Percentiles rank a stretch among this genome's conserved stretches.
phyloP scores from a whole-genome alignment of 2,888 invertebrate genomes.

The Drosophila monieri region DNA sequence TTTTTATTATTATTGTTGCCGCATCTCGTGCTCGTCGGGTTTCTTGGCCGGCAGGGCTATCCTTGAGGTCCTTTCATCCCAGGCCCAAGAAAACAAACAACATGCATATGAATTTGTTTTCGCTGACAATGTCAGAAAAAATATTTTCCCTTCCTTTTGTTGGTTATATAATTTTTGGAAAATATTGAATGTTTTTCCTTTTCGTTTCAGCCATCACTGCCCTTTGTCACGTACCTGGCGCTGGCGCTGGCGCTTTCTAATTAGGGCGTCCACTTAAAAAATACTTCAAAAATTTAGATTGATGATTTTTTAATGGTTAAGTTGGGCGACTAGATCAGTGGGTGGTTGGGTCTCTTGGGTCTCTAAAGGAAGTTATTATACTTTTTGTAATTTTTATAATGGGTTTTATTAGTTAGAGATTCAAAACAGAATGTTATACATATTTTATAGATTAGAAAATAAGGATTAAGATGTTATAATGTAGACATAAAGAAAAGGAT shows the following conservation, averaged over 20 bases:
- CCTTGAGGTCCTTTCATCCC: constrained; percentile 24
- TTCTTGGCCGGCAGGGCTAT: constrained; percentile 12
- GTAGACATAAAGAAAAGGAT: too few relatives aligned
- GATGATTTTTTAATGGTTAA: constrained; percentile 38
- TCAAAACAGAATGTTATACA: too few relatives aligned
- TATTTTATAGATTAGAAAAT: too few relatives aligned
- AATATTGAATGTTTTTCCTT: constrained; percentile 35
- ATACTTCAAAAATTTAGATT: constrained; percentile 15
- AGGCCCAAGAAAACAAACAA: constrained; percentile 62
- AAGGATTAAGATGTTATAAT: too few relatives aligned
- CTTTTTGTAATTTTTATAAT: too few relatives aligned
- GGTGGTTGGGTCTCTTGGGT: neutral
- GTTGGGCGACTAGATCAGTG: constrained; percentile 7
- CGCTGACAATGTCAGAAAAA: constrained; percentile 48
- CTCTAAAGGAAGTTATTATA: too few relatives aligned
- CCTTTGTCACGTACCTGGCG: constrained; percentile 33
- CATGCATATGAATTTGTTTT: constrained; percentile 58
- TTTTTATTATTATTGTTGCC: constrained; percentile 32
- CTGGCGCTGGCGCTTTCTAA: constrained; percentile 63
- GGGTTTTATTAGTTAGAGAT: too few relatives aligned
- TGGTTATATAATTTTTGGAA: constrained; percentile 66
- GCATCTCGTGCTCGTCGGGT: constrained; percentile 37
- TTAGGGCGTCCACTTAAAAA: constrained; percentile 56
- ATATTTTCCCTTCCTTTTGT: constrained; percentile 42
- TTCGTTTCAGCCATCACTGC: constrained; percentile 1